Conservation (phyloP, 2,888 invertebrate species). For the Gnatocerus cornutus region DNA sequence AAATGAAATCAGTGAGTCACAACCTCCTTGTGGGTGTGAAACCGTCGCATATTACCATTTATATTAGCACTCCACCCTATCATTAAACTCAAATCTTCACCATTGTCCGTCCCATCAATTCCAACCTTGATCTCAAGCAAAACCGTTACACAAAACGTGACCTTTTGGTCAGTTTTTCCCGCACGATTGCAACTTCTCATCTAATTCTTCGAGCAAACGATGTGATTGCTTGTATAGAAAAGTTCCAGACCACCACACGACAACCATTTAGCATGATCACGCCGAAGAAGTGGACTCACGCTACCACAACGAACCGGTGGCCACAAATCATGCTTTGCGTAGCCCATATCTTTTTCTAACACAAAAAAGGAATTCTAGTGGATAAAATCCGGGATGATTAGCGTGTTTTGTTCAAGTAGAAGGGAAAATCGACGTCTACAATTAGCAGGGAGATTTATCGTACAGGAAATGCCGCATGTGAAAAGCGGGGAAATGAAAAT, state of each 20-base stretch:
- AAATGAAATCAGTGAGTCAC: no score
- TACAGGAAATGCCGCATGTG: conserved; percentile 21
- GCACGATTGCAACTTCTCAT: conserved; percentile 1
- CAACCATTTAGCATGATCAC: conserved; percentile 20
- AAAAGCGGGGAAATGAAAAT: conserved; percentile 15
- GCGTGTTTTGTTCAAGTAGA: conserved; percentile 6
- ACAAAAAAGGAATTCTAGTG: conserved; percentile 16
- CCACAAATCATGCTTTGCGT: conserved; percentile 25
- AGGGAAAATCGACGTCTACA: conserved; percentile 13
- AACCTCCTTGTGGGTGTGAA: conserved; percentile 8
- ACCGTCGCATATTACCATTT: conserved; percentile 16
- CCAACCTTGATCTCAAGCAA: neutral
- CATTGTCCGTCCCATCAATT: conserved; percentile 5
- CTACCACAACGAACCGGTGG: conserved; percentile 20
- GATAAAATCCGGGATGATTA: conserved; percentile 16
- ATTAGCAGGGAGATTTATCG: conserved; percentile 22
- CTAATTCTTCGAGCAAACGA: conserved; percentile 7
- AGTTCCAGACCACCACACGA: conserved; percentile 25
- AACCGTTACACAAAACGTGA: conserved; percentile 15
- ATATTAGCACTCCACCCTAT: conserved; percentile 19
- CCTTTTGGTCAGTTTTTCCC: conserved; percentile 8
- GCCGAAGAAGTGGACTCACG: conserved; percentile 14
- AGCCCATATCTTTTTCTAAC: conserved; percentile 27
- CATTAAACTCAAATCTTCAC: conserved; percentile 7
- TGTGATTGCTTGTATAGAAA: conserved; percentile 3